Evolutionary conservation across 2,888 invertebrate genomes (phyloP).

Genomic region (Dryococelus australis): DNA sequence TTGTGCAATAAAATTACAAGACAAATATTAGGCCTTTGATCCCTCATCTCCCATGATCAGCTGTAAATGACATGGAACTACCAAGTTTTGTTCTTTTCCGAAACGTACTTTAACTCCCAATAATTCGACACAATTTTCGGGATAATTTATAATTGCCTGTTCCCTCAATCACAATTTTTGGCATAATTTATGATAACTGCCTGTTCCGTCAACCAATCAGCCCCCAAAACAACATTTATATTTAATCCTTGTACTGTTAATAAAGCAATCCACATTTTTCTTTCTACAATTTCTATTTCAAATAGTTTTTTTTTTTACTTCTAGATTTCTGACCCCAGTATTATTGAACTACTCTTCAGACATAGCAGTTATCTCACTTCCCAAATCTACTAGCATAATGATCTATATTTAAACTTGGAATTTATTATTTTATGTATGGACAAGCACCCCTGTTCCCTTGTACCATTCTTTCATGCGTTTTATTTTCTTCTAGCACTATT

Average conservation of each 20-base stretch:
- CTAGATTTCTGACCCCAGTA: background rate
- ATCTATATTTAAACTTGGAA: background rate
- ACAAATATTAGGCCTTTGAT: background rate
- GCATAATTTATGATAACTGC: background rate
- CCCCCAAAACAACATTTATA: background rate
- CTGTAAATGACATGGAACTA: background rate
- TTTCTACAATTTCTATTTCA: background rate
- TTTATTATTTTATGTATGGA: background rate
- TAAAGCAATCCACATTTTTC: background rate
- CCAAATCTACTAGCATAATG: background rate
- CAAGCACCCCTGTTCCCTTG: background rate
- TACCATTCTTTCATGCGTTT: background rate
- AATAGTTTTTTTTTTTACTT: background rate
- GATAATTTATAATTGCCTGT: background rate
- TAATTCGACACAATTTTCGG: background rate
- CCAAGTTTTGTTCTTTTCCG: background rate
- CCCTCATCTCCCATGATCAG: background rate
- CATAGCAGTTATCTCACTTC: background rate
- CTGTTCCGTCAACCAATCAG: background rate
- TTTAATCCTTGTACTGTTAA: background rate
- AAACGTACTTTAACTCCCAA: background rate
- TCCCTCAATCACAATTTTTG: background rate
- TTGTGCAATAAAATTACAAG: background rate
- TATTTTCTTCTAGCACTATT: background rate
- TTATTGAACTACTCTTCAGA: background rate